phyloP scores from a whole-genome alignment of 2,888 invertebrate species.

The Mayetiola destructor region DNA sequence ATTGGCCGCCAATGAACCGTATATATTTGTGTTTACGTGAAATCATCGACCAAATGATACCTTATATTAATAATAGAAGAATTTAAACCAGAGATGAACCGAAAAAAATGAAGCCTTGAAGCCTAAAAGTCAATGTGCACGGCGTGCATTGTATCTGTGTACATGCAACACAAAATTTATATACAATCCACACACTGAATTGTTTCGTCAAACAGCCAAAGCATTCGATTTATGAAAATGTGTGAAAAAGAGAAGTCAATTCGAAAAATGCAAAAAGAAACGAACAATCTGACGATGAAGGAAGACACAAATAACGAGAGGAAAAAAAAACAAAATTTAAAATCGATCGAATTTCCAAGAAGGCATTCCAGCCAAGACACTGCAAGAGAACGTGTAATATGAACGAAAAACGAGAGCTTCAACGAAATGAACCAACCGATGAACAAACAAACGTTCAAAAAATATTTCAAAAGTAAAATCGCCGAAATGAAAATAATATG shows the following conservation, averaged over 20 bases:
- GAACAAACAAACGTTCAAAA: background rate
- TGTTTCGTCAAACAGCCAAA: background rate
- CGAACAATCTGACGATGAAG: no score
- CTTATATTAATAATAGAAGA: constrained; percentile 3
- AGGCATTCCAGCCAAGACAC: background rate
- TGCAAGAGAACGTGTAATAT: background rate
- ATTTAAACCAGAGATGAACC: no score
- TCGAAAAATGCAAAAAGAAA: constrained; percentile 1
- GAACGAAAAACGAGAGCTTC: background rate
- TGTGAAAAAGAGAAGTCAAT: background rate
- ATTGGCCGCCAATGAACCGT: background rate
- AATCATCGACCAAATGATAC: background rate
- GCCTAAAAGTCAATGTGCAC: constrained; percentile 10
- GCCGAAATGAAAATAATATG: background rate
- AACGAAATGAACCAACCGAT: background rate
- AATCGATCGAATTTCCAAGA: constrained; percentile 13
- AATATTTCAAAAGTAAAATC: constrained; percentile 7
- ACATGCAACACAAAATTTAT: no score
- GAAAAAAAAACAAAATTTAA: constrained; percentile 4
- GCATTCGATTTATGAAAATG: no score
- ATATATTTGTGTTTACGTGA: background rate
- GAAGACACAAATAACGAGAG: no score
- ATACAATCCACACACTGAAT: no score
- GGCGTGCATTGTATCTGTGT: no score
- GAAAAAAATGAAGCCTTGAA: constrained; percentile 5